Evolutionary conservation across 1,140 invertebrate genomes (phyloP), one percentile per base, ranked within the genome.

Genomic region (Bombus cullumanus): DNA sequence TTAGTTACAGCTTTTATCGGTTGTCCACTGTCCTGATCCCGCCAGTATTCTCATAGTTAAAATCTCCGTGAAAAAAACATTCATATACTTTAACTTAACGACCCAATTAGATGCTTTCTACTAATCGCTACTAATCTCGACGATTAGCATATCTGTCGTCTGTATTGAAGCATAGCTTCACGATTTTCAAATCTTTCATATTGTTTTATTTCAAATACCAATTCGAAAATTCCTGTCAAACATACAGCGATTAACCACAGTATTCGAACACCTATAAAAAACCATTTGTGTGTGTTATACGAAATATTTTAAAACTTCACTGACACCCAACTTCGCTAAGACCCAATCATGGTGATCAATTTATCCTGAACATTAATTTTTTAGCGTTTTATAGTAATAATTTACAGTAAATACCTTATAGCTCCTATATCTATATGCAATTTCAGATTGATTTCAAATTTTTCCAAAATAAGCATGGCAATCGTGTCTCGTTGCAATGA

Each of bases 1-100:
- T 86, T 86, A 86, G 80, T 86, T 75, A 85, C 71, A 66, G 59
- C 84, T 85, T 81, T 85, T 85, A 81, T 81, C 84, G 84, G 41
- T 69, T 53, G 62, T 81, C 71, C 74, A 57, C 68, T 28, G n/a
- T 28, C 37, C 59, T 28, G 77, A 85, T 85, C 59, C 10, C 13
- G 39, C 25, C 53, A 13, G 10, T 41, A 39, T n/a, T 47, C 31
- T 57, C n/a, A 25, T 59, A 43, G 64, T 81, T 39, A 74, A 85
- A 68, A 74, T 75, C 78, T 57, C 28, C 53, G 25, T 37, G 28
- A 47, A 59, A 69, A 39, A 79, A 79, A 66, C n/a, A 64, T 22
- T 15, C 34, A 31, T 13, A n/a, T 64, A 39, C 64, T 64, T 28
- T 18, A 80, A 31, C 37, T 73, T 80, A 85, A 85, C 76, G 77